Base-by-base conservation (phyloP, 1,140 invertebrate species). In the Trachymyrmex cornetzi region DNA sequence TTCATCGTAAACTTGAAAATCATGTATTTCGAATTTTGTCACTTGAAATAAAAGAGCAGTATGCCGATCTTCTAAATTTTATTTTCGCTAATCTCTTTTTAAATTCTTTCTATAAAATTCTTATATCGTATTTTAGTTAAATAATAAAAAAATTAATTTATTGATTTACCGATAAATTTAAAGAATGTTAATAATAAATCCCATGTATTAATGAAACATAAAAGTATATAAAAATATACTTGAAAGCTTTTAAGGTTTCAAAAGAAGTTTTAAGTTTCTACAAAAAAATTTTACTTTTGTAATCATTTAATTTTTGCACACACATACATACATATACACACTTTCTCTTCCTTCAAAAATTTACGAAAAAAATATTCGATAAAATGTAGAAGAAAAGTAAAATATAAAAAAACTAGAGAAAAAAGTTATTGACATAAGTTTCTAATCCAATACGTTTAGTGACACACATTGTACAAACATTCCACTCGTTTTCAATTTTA, bases 401-500 rank as follows among this genome's bases (percentile, higher is more conserved):
- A 44, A 44, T 44, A 44, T 44, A 12, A 44, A 44, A 44, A 61
- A 77, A 59, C n/a, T n/a, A n/a, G 38, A 44, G 9, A 30, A 59
- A 19, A 59, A 34, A 77, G 1, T 61, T 38, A 55, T 38, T 24
- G 77, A 69, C 63, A 2, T 2, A n/a, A 27, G 2, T 38, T 27
- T 55, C 50, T 27, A n/a, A 71, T 72, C 9, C 19, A n/a, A 80
- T 22, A 48, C 16, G 53, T 57, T n/a, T 16, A 24, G 24, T 16
- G 24, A 34, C 53, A 24, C 16, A 44, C 19, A 22, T 55, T 16
- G 44, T 1, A 11, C 61, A 34, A 12, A 38, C 24, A 7, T 81
- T 12, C 44, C 30, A 34, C 2, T 72, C 6, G 14, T 38, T 69
- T 81, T 30, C 27, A 24, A 53, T 55, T 80, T 80, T 74, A n/a